Evolutionary conservation across 2,797 vertebrate species (phyloP).

Genomic region (Sylvilagus floridanus): DNA sequence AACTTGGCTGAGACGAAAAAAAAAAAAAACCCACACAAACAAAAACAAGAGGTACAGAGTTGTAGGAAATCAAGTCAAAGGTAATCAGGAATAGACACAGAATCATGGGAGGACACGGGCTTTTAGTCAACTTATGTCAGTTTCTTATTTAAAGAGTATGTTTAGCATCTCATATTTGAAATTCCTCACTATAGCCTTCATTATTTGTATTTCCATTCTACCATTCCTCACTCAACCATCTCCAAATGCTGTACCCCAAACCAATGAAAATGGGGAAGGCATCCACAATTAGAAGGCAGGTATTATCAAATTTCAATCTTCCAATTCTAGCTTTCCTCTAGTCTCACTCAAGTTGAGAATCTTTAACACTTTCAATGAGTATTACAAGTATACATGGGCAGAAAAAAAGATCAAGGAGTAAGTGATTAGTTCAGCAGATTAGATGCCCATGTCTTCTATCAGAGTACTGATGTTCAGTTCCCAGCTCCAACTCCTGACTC

Average conservation of each 20-base stretch:
- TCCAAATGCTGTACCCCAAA: not conserved
- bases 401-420: not conserved
- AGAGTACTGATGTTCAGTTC: too few relatives aligned
- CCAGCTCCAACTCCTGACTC: too few relatives aligned
- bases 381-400: not conserved
- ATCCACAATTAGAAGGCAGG: not conserved
- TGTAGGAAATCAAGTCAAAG: not conserved
- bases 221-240: not conserved
- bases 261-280: not conserved
- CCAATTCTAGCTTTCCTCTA: not conserved
- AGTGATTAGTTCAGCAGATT: too few relatives aligned
- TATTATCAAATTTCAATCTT: not conserved
- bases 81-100: not conserved
- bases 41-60: not conserved
- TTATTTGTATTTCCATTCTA: not conserved
- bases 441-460: too few relatives aligned
- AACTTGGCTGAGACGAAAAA: not conserved
- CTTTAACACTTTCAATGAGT: not conserved
- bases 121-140: not conserved
- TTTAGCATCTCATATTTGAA: not conserved
- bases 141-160: not conserved
- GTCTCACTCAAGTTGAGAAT: not conserved
- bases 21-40: not conserved
- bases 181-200: not conserved
- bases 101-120: not conserved